Evolutionary conservation across 1,140 invertebrate genomes (phyloP).

Genomic region (Laupala kohalensis): DNA sequence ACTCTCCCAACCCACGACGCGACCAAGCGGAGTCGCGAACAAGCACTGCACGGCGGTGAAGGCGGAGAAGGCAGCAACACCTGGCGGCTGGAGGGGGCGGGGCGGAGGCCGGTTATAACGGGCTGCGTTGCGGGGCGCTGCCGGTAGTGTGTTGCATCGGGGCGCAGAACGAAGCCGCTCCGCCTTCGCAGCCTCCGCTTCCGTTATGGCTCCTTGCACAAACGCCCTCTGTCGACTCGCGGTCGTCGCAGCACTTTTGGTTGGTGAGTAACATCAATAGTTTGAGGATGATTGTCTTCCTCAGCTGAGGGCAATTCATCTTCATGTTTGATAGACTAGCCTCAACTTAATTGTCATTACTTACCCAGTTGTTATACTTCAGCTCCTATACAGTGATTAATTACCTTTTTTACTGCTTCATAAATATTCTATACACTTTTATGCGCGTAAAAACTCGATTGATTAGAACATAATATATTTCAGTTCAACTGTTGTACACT

Average conservation of each 20-base stretch:
- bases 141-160: background rate
- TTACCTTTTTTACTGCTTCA: too few relatives aligned
- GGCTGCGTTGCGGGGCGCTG: too few relatives aligned
- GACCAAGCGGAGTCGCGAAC: background rate
- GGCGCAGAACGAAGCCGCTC: background rate
- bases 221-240: background rate
- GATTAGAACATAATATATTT: too few relatives aligned
- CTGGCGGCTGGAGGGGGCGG: background rate
- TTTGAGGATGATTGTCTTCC: background rate
- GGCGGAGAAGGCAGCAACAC: too few relatives aligned
- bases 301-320: too few relatives aligned
- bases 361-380: too few relatives aligned
- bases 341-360: too few relatives aligned
- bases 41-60: background rate
- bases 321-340: too few relatives aligned
- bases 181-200: background rate
- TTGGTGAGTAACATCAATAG: background rate
- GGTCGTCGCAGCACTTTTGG: background rate
- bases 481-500: too few relatives aligned
- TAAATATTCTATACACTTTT: background rate
- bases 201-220: background rate
- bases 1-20: slow-evolving; percentile 1
- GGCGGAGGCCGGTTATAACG: background rate
- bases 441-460: background rate
- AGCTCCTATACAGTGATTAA: too few relatives aligned